These are phyloP conservation scores for Pilophorus perplexus DNA, from an alignment of 2,888 invertebrate genomes.

Conservation along the genomic window DNA sequence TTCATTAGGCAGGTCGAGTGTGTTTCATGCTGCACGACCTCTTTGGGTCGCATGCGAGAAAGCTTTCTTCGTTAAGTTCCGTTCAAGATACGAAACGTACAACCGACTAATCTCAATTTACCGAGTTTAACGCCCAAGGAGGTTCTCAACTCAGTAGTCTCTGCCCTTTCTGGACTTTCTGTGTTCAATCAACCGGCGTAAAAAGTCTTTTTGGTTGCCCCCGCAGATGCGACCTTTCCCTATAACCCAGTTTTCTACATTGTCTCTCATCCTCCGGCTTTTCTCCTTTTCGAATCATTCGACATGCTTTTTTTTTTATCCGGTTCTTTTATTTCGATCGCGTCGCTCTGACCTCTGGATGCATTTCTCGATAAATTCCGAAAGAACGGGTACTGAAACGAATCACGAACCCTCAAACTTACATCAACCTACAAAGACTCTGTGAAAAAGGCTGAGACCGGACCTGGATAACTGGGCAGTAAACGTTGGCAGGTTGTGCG, in stretches of 20 bases:
- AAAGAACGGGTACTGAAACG: too few species aligned
- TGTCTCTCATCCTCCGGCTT: slow-evolving; percentile 2
- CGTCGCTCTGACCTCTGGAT: too few species aligned
- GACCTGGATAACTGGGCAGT: too few species aligned
- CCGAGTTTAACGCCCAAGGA: background rate
- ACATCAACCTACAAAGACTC: too few species aligned
- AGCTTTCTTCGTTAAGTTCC: background rate
- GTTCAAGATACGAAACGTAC: background rate
- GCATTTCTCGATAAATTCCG: too few species aligned
- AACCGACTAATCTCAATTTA: slow-evolving; percentile 1
- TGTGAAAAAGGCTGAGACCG: too few species aligned
- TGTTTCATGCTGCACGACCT: background rate
- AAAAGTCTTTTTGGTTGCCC: slow-evolving; percentile 20
- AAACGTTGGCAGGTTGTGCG: too few species aligned
- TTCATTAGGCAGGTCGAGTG: background rate
- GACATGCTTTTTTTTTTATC: slow-evolving; percentile 1
- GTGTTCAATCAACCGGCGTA: slow-evolving; percentile 30
- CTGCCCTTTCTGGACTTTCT: slow-evolving; percentile 10
- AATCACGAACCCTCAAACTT: too few species aligned
- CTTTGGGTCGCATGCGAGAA: background rate
- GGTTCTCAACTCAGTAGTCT: background rate
- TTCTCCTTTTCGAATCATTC: slow-evolving; percentile 13
- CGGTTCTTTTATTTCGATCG: too few species aligned
- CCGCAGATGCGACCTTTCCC: slow-evolving; percentile 24
- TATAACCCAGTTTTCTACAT: slow-evolving; percentile 29